phyloP scores from a whole-genome alignment of 1,140 invertebrate genomes.

The Cyrtorhinus lividipennis region DNA sequence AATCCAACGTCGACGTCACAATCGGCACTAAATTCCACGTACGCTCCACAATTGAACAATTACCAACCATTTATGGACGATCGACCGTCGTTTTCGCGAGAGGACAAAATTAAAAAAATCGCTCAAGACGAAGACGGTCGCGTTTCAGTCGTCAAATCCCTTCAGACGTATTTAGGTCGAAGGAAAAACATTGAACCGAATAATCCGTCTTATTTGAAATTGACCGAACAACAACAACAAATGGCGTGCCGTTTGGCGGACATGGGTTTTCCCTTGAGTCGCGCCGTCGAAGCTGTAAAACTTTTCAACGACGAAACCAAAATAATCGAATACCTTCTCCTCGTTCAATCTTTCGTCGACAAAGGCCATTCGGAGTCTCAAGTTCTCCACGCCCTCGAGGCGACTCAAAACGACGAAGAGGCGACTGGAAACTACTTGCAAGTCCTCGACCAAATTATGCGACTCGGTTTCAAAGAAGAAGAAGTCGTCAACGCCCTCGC shows the following conservation, averaged over 20 bases:
- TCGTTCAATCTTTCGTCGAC: background rate
- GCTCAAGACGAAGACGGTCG: background rate
- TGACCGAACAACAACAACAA: slow-evolving; percentile 42
- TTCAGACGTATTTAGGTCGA: background rate
- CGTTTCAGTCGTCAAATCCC: slow-evolving; percentile 7
- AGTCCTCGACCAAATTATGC: slow-evolving; percentile 50
- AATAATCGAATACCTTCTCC: slow-evolving; percentile 35
- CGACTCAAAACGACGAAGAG: slow-evolving; percentile 34
- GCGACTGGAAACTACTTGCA: slow-evolving; percentile 38
- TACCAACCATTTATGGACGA: background rate
- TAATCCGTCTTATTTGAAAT: slow-evolving; percentile 9
- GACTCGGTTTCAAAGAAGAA: slow-evolving; percentile 66
- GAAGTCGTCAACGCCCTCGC: slow-evolving; percentile 56
- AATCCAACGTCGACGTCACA: slow-evolving; percentile 4
- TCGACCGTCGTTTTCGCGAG: background rate
- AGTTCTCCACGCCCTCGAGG: slow-evolving; percentile 34
- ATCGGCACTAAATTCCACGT: background rate
- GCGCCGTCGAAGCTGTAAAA: slow-evolving; percentile 57
- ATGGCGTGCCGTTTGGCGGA: slow-evolving; percentile 54
- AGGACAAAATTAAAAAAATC: background rate
- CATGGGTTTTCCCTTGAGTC: slow-evolving; percentile 72
- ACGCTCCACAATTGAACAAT: background rate
- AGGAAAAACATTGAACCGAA: background rate
- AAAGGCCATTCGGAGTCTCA: slow-evolving; percentile 31
- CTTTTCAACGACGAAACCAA: slow-evolving; percentile 71